Evolutionary conservation across 2,888 invertebrate species (phyloP).

Genomic region (Mactromeris polynyma): DNA sequence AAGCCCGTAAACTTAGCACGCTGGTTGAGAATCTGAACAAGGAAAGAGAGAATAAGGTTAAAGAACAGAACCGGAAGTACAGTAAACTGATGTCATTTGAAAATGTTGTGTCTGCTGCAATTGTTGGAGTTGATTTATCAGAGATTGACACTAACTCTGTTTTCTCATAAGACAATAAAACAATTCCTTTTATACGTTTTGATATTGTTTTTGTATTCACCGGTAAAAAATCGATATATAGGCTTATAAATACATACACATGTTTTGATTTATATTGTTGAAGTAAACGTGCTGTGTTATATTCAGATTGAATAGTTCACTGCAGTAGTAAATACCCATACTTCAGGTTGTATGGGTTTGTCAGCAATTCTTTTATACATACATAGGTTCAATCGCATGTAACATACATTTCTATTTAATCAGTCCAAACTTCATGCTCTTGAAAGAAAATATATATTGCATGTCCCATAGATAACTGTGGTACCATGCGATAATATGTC

Average conservation of each 20-base stretch:
- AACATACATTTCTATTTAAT: no score
- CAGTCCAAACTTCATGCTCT: no score
- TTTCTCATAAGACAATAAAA: not conserved
- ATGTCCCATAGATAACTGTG: no score
- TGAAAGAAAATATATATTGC: no score
- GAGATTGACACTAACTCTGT: slow-evolving; percentile 14
- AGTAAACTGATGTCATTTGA: slow-evolving; percentile 53
- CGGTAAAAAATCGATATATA: not conserved
- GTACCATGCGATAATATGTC: no score
- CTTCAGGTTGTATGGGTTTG: no score
- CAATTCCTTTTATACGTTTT: not conserved
- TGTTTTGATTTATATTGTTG: not conserved
- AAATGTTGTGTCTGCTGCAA: slow-evolving; percentile 56
- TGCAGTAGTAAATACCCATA: no score
- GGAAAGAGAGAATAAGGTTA: slow-evolving; percentile 43
- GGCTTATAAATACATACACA: not conserved
- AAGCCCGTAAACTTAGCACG: slow-evolving; percentile 41
- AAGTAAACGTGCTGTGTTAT: no score
- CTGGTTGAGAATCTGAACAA: slow-evolving; percentile 56
- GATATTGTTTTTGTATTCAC: not conserved
- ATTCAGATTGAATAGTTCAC: no score
- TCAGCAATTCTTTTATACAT: no score
- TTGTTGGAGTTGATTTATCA: slow-evolving; percentile 26
- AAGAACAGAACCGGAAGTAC: slow-evolving; percentile 53
- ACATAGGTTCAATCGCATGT: no score